phyloP scores from a whole-genome alignment of 2,888 invertebrate genomes.

The Caenorhabditis sulstoni region DNA sequence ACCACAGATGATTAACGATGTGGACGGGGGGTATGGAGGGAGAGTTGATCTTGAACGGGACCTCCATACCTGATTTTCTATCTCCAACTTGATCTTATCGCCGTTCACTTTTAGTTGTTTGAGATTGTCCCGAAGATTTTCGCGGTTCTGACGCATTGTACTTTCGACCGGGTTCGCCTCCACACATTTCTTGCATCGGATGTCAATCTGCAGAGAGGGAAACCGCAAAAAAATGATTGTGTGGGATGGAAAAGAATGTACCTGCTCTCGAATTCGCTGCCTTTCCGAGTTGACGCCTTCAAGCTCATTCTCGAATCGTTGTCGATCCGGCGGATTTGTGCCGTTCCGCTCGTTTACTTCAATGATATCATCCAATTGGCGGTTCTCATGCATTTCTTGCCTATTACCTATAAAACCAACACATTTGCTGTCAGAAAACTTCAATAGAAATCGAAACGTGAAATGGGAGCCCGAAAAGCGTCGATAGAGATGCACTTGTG shows the following conservation, averaged over 20 bases:
- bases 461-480: slow-evolving; percentile 10
- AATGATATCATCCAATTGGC: slow-evolving; percentile 44
- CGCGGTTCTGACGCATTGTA: slow-evolving; percentile 29
- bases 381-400: slow-evolving; percentile 49
- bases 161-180: slow-evolving; percentile 29
- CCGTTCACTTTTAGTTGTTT: slow-evolving; percentile 23
- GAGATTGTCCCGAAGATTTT: slow-evolving; percentile 26
- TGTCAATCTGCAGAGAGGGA: slow-evolving; percentile 32
- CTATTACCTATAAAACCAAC: slow-evolving; percentile 30
- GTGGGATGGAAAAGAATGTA: background rate
- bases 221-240: background rate
- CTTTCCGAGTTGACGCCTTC: slow-evolving; percentile 30
- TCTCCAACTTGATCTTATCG: slow-evolving; percentile 32
- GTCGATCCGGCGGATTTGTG: slow-evolving; percentile 51
- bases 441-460: no score
- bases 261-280: slow-evolving; percentile 26
- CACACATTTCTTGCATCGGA: slow-evolving; percentile 32
- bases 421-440: no score
- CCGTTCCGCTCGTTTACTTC: slow-evolving; percentile 41
- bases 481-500: slow-evolving; percentile 38
- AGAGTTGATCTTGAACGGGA: no score
- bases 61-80: slow-evolving; percentile 33
- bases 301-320: slow-evolving; percentile 52
- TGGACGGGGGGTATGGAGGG: no score
- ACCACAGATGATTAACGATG: no score